Evolutionary conservation across 2,888 invertebrate genomes (phyloP).

Genomic region (Protonemura montana): DNA sequence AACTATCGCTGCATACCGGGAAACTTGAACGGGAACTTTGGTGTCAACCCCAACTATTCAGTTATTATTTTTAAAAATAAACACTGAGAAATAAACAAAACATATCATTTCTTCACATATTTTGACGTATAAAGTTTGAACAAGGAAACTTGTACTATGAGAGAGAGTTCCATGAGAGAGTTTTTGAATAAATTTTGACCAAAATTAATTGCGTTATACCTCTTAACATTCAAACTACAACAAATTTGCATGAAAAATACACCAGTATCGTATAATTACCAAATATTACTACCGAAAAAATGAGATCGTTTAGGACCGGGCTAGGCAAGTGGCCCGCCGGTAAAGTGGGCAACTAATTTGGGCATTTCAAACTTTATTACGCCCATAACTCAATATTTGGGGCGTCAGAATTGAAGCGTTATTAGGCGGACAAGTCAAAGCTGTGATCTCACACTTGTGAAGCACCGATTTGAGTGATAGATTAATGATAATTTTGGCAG

Average conservation of each 20-base stretch:
- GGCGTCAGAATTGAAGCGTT: constrained; percentile 9
- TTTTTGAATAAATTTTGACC: not conserved
- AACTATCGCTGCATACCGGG: too few species aligned
- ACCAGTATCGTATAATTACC: constrained; percentile 33
- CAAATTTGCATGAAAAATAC: constrained; percentile 40
- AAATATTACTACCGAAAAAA: constrained; percentile 35
- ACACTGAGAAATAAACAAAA: not conserved
- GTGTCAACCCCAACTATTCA: too few species aligned
- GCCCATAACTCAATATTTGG: constrained; percentile 22
- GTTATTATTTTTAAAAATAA: not conserved
- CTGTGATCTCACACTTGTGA: constrained; percentile 22
- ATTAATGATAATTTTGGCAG: constrained; percentile 40
- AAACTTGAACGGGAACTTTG: too few species aligned
- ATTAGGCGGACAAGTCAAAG: constrained; percentile 31
- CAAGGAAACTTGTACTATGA: not conserved
- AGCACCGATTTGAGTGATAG: constrained; percentile 17
- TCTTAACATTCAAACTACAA: constrained; percentile 1
- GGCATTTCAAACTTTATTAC: constrained; percentile 22
- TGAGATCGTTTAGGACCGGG: constrained; percentile 22
- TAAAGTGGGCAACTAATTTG: constrained; percentile 26
- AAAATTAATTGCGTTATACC: constrained; percentile 4
- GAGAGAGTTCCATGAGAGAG: not conserved
- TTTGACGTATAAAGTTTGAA: not conserved
- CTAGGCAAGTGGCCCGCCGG: constrained; percentile 30
- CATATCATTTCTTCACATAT: not conserved